Percentiles rank a stretch among this genome's conserved stretches.
These are phyloP conservation scores for Rallus crepitans DNA, from an alignment of 2,797 vertebrate species.

Conservation along the genomic window DNA sequence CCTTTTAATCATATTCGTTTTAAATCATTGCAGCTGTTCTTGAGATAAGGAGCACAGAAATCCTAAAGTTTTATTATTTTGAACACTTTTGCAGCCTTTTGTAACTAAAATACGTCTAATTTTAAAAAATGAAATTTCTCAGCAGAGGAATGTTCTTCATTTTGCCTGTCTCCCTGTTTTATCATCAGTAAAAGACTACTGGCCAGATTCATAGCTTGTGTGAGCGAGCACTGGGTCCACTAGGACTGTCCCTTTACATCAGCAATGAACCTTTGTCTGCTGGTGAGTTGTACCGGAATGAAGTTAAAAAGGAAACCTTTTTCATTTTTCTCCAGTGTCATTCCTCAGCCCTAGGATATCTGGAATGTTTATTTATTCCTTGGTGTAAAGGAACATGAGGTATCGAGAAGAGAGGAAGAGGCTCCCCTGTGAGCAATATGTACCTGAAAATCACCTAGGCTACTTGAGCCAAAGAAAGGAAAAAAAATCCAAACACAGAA, in stretches of 20 bases:
- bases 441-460: slow-evolving; percentile 3
- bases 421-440: neutral
- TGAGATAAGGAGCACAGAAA: neutral
- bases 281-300: neutral
- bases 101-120: neutral
- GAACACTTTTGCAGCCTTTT: neutral
- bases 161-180: slow-evolving; percentile 3
- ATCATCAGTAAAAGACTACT: neutral
- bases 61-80: slow-evolving; percentile 25
- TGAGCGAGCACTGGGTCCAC: neutral
- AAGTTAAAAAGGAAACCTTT: neutral
- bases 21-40: neutral
- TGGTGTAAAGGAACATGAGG: neutral
- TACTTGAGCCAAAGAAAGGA: neutral
- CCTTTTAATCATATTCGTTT: neutral
- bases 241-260: neutral
- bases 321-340: neutral
- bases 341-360: neutral
- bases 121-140: neutral
- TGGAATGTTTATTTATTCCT: slow-evolving; percentile 3
- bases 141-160: slow-evolving; percentile 1
- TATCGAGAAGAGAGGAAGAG: neutral
- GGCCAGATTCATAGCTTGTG: slow-evolving; percentile 1
- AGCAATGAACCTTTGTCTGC: neutral
- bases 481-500: neutral